phyloP scores from a whole-genome alignment of 2,888 invertebrate genomes.

The Nipponacmea schrenckii region DNA sequence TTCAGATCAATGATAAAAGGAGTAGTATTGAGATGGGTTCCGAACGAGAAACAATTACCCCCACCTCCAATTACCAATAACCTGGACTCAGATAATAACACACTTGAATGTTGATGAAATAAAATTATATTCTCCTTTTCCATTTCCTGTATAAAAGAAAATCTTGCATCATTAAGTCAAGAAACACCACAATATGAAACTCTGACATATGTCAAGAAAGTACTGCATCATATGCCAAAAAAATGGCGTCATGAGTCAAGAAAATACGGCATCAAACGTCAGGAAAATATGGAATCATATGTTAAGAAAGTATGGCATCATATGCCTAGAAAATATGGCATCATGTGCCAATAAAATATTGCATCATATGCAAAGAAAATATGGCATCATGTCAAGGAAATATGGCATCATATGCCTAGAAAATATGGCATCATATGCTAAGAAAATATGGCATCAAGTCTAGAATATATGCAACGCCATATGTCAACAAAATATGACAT shows the following conservation, averaged over 20 bases:
- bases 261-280: too few relatives aligned
- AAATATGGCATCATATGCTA: neutral
- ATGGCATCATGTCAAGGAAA: too few relatives aligned
- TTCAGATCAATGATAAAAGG: conserved; percentile 49
- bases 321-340: too few relatives aligned
- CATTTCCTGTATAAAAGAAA: conserved; percentile 47
- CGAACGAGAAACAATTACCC: conserved; percentile 71
- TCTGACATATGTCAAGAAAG: too few relatives aligned
- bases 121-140: conserved; percentile 57
- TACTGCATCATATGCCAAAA: too few relatives aligned
- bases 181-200: too few relatives aligned
- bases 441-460: neutral
- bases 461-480: neutral
- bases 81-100: conserved; percentile 43
- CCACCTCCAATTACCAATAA: conserved; percentile 69
- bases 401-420: too few relatives aligned
- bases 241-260: too few relatives aligned
- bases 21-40: conserved; percentile 68
- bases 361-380: too few relatives aligned
- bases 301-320: too few relatives aligned
- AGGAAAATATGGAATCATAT: too few relatives aligned
- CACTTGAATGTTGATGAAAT: conserved; percentile 64
- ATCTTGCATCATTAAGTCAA: neutral
- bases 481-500: neutral
- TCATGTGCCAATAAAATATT: too few relatives aligned